Evolutionary conservation across 2,888 invertebrate genomes (phyloP).

Genomic region (Apodemia mormo): DNA sequence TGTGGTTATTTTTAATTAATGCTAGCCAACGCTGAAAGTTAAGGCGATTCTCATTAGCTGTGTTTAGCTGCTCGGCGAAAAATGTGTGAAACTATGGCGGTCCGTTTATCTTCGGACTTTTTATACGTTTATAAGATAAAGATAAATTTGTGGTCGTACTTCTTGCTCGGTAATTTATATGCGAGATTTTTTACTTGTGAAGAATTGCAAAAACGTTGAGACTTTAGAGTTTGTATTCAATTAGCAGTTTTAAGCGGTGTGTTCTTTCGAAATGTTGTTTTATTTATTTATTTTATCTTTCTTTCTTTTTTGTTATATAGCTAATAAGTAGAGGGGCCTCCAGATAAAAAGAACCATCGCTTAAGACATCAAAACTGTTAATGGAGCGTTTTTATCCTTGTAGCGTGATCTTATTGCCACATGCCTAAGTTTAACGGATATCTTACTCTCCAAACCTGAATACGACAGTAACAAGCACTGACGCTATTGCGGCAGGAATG

Average conservation of each 20-base stretch:
- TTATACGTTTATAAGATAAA: conserved; percentile 17
- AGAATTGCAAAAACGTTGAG: not conserved
- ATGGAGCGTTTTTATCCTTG: too few relatives aligned
- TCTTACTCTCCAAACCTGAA: too few relatives aligned
- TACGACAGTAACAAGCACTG: too few relatives aligned
- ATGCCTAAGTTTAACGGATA: too few relatives aligned
- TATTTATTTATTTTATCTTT: too few relatives aligned
- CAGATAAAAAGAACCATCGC: too few relatives aligned
- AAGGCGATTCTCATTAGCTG: conserved; percentile 33
- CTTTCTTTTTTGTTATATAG: too few relatives aligned
- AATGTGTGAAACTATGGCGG: conserved; percentile 23
- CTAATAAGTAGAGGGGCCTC: too few relatives aligned
- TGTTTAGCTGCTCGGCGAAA: conserved; percentile 28
- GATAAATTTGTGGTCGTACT: conserved; percentile 15
- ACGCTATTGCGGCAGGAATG: too few relatives aligned
- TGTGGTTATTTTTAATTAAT: conserved; percentile 54
- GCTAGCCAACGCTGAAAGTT: conserved; percentile 33
- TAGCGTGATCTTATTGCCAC: too few relatives aligned
- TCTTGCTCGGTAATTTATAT: conserved; percentile 9
- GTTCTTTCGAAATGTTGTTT: not conserved
- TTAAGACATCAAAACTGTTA: too few relatives aligned
- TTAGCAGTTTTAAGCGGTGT: conserved; percentile 6
- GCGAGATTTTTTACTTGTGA: not conserved
- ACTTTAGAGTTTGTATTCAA: conserved; percentile 15
- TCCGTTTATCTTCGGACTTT: conserved; percentile 11